Percentiles rank a stretch among this genome's conserved stretches.
Conservation (phyloP, 2,888 invertebrate genomes). For the Seladonia tumulorum region DNA sequence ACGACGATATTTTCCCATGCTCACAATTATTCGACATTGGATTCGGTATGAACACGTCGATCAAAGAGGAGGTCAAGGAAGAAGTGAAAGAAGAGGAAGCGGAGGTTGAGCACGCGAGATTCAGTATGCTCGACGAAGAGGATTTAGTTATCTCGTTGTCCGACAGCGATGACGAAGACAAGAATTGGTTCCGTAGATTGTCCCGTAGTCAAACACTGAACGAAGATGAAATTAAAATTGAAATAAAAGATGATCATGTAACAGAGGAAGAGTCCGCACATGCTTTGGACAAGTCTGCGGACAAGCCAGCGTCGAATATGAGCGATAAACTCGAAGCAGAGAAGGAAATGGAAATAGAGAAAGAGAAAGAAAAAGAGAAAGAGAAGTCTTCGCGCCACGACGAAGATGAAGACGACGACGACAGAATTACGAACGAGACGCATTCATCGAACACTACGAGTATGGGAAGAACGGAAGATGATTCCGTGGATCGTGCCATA, state of each 20-base stretch:
- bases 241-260: not conserved
- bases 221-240: slow-evolving; percentile 29
- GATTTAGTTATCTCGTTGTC: slow-evolving; percentile 72
- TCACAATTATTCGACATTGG: slow-evolving; percentile 86
- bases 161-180: slow-evolving; percentile 78
- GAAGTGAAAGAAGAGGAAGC: slow-evolving; percentile 37
- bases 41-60: slow-evolving; percentile 44
- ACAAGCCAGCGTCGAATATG: not conserved
- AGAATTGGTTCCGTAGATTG: slow-evolving; percentile 73
- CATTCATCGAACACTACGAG: not conserved
- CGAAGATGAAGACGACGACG: not conserved
- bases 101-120: slow-evolving; percentile 44
- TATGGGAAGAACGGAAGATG: not conserved
- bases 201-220: slow-evolving; percentile 69
- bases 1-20: slow-evolving; percentile 85
- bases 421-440: not conserved
- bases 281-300: not conserved
- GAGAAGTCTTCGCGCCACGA: not conserved
- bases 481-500: not conserved
- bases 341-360: not conserved
- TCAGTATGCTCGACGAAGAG: slow-evolving; percentile 59
- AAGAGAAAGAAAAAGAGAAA: too few relatives aligned
- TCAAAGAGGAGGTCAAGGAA: slow-evolving; percentile 67
- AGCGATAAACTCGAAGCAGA: not conserved
- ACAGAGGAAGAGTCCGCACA: not conserved